Base-by-base conservation (phyloP, 2,113 vertebrate genomes). In the Barbus barbus region DNA sequence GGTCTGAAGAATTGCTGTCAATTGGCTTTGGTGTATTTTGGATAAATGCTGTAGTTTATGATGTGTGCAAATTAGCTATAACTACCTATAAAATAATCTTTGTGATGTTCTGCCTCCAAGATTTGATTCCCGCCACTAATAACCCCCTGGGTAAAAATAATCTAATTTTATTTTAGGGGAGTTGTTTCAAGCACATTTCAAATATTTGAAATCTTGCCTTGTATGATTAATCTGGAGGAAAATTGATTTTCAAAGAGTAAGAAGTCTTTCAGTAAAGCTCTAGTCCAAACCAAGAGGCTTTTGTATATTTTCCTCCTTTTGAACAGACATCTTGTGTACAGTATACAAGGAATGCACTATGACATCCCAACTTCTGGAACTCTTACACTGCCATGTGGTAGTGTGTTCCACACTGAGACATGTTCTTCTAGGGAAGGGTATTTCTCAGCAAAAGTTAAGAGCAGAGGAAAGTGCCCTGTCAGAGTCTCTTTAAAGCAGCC, bases 401-500 rank as follows among this genome's bases (percentile, higher is more conserved):
- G 60, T 82, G 75, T 83, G 60, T 75, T 18, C 48, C 60, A 60
- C 63, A 33, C 28, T 38, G 2, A 38, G 46, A 51, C 48, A 71
- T 20, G 16, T 83, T 41, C 56, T 26, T 77, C 5, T 41, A 9
- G 38, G 38, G 38, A 81, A 60, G 1, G 33, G 71, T 60, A 71
- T 85, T 75, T 60, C 56, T 72, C 24, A 86, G 76, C 53, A 46
- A 26, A 65, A 60, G 83, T 79, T 79, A 31, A 53, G 56, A 84
- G 84, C 26, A 73, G 82, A 72, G 72, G 22, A 67, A 87, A 90
- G 89, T 91, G 87, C 86, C 90, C 89, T 91, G 91, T 93, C 92
- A 92, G 89, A 91, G 88, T 89, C 90, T 92, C 93, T 93, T 92
- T 93, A 92, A 93, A 93, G 91, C 93, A 91, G 88, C 86, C 87